A percentile compares a stretch with the other conserved stretches of the same genome.
phyloP scores from a whole-genome alignment of 64 coral and sea anemone species.

The Trachythela sp. region DNA sequence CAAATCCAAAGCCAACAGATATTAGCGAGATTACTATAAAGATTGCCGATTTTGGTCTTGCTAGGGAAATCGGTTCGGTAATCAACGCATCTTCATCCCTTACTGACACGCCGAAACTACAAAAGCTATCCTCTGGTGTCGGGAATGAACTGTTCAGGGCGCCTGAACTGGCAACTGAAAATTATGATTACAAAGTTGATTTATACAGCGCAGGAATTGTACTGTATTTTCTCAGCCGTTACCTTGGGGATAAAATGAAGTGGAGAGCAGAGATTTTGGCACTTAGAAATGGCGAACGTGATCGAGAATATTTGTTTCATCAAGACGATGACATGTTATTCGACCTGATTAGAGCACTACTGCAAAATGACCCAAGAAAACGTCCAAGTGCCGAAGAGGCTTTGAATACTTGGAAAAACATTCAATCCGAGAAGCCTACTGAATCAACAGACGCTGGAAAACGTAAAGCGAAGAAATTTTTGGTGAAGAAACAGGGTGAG shows the following conservation, averaged over 20 bases:
- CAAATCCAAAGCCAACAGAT: background rate
- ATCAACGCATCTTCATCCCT: background rate
- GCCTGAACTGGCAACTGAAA: background rate
- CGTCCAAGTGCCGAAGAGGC: too few species aligned
- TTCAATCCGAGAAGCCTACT: too few species aligned
- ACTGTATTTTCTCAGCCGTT: background rate
- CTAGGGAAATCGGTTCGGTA: background rate
- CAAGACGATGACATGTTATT: too few species aligned
- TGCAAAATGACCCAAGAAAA: too few species aligned
- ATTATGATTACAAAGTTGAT: background rate
- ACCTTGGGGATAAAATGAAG: background rate
- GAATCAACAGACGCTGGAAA: too few species aligned
- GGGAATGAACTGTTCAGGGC: background rate
- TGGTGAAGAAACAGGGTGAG: too few species aligned
- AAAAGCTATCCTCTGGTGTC: background rate
- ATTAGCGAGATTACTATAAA: background rate
- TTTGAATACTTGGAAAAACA: too few species aligned
- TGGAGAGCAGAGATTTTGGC: too few species aligned
- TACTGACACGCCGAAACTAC: background rate
- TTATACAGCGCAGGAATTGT: background rate
- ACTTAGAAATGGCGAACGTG: too few species aligned
- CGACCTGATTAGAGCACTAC: too few species aligned
- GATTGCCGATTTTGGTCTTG: conserved; percentile 15
- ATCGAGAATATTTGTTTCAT: too few species aligned
- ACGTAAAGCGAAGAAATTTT: too few species aligned